Conservation (phyloP, 2,113 vertebrate species). For the Pygoscelis antarcticus region DNA sequence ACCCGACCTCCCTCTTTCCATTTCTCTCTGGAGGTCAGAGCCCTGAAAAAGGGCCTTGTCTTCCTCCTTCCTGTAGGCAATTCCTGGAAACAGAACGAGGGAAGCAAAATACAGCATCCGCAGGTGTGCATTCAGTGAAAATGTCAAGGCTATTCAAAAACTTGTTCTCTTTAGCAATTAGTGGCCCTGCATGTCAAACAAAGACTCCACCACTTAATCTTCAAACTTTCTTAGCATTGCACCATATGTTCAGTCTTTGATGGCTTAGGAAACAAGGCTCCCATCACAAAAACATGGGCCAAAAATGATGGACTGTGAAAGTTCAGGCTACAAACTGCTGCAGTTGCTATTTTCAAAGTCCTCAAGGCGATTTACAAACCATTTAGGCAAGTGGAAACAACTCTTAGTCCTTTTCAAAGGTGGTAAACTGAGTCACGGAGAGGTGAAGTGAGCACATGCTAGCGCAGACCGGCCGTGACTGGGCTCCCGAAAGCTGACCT, state of each 20-base stretch:
- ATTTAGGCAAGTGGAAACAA: background rate
- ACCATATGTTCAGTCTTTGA: background rate
- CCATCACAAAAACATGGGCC: background rate
- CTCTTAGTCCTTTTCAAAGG: background rate
- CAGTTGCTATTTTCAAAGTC: background rate
- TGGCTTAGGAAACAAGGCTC: background rate
- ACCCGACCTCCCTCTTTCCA: background rate
- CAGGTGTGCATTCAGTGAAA: background rate
- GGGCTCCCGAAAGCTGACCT: background rate
- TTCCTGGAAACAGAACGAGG: background rate
- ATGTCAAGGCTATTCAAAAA: background rate
- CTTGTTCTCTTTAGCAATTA: background rate
- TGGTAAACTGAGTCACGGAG: background rate
- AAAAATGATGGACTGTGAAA: background rate
- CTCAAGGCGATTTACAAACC: background rate
- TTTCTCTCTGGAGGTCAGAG: background rate
- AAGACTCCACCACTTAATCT: background rate
- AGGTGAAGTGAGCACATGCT: rapidly evolving
- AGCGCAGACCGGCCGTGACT: rapidly evolving
- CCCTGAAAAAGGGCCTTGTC: background rate
- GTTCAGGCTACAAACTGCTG: background rate
- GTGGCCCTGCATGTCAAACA: background rate
- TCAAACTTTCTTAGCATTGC: background rate
- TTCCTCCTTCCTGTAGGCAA: background rate
- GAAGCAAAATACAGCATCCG: background rate